Percentiles rank a stretch among this genome's conserved stretches.
Conservation (phyloP, 2,888 invertebrate genomes). For the Leucophora obtusa region DNA sequence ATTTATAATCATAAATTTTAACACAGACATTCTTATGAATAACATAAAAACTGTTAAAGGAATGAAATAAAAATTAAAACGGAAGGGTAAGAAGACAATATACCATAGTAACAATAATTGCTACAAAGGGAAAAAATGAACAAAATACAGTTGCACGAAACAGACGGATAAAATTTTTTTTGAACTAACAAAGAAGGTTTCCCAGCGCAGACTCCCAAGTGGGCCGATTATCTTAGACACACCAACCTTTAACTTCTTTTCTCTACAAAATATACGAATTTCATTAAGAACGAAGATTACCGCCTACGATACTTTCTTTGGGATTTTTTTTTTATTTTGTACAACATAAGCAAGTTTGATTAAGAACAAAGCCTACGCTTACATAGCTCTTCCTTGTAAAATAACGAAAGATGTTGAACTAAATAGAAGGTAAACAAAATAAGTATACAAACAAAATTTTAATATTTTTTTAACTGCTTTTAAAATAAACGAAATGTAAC, state of each 20-base stretch:
- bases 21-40: conserved; percentile 7
- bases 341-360: too few species aligned
- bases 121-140: neutral
- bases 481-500: conserved; percentile 54
- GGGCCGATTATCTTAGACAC: too few species aligned
- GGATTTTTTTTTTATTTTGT: too few species aligned
- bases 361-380: too few species aligned
- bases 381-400: neutral
- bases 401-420: neutral
- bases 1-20: conserved; percentile 27
- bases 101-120: neutral
- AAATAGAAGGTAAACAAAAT: neutral
- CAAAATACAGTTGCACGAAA: neutral
- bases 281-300: too few species aligned
- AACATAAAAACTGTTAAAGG: conserved; percentile 42
- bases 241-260: too few species aligned
- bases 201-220: too few species aligned
- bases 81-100: neutral
- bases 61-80: neutral
- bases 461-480: conserved; percentile 3
- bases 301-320: too few species aligned
- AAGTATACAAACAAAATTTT: neutral
- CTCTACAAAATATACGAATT: too few species aligned
- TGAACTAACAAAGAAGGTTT: neutral
- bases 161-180: neutral